Evolutionary conservation across 2,888 invertebrate species (phyloP).

Genomic region (Griposia aprilina): DNA sequence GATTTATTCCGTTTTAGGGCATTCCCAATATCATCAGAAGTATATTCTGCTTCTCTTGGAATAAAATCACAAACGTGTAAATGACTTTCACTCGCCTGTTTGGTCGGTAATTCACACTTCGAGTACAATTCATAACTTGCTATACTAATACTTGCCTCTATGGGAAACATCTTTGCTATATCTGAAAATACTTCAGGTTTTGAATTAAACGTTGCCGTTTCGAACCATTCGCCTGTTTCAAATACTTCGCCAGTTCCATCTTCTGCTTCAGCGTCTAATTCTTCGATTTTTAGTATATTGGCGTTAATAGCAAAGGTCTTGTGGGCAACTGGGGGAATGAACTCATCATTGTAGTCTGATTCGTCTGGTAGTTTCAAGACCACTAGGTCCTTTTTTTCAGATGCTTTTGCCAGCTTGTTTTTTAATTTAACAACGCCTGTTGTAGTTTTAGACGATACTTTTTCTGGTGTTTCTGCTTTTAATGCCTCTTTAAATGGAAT

Average conservation of each 20-base stretch:
- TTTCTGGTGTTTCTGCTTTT: not conserved
- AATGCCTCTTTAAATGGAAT: not conserved
- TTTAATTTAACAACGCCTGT: not conserved
- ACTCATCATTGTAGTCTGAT: constrained; percentile 16
- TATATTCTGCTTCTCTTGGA: fast-evolving
- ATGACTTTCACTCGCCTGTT: constrained; percentile 13
- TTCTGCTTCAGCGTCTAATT: not conserved
- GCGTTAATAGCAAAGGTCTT: not conserved
- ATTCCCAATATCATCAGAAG: not conserved
- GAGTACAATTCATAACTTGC: not conserved
- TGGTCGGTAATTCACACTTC: not conserved
- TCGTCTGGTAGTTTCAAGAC: constrained; percentile 46
- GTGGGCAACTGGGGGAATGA: constrained; percentile 34
- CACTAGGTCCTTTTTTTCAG: constrained; percentile 24
- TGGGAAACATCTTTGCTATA: not conserved
- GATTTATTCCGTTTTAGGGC: not conserved
- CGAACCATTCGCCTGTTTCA: constrained; percentile 50
- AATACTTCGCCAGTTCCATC: not conserved
- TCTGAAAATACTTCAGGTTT: not conserved
- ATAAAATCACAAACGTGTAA: not conserved
- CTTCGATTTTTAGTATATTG: constrained; percentile 30
- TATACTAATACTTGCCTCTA: not conserved
- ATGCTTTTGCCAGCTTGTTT: not conserved
- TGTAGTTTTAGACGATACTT: not conserved
- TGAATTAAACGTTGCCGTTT: constrained; percentile 2